A percentile compares a stretch with the other conserved stretches of the same genome.
phyloP scores from a whole-genome alignment of 2,888 invertebrate species.

The Sympetrum striolatum region DNA sequence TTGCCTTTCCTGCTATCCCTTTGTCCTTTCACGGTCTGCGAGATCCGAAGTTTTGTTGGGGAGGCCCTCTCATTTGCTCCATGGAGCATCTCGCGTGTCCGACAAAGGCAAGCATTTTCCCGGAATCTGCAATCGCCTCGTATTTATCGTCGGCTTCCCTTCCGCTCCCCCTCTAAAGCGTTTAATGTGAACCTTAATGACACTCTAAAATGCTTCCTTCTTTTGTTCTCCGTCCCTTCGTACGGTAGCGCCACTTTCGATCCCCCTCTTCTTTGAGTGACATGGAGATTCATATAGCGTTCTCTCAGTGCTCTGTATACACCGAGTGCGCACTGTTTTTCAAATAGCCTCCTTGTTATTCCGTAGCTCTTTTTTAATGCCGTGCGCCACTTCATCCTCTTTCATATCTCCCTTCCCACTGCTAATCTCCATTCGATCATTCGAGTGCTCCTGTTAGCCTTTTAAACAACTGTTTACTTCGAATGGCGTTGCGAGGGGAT shows the following conservation, averaged over 20 bases:
- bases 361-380: not conserved
- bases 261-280: not conserved
- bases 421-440: not conserved
- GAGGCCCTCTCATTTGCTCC: too few relatives aligned
- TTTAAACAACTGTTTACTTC: not conserved
- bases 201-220: constrained; percentile 24
- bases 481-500: not conserved
- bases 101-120: constrained; percentile 38
- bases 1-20: not conserved
- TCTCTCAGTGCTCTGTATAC: not conserved
- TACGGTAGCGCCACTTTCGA: not conserved
- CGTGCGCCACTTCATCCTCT: not conserved
- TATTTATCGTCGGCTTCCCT: not conserved
- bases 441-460: not conserved
- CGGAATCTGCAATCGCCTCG: constrained; percentile 35
- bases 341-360: not conserved
- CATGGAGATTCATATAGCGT: not conserved
- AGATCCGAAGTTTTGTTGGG: not conserved
- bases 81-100: constrained; percentile 33
- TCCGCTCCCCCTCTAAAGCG: not conserved
- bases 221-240: not conserved
- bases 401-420: not conserved
- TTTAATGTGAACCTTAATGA: constrained; percentile 33
- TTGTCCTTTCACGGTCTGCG: not conserved
- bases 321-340: not conserved